Percentiles rank a stretch among this genome's conserved stretches.
Conservation (phyloP, 2,113 vertebrate species). For the Siniperca chuatsi region DNA sequence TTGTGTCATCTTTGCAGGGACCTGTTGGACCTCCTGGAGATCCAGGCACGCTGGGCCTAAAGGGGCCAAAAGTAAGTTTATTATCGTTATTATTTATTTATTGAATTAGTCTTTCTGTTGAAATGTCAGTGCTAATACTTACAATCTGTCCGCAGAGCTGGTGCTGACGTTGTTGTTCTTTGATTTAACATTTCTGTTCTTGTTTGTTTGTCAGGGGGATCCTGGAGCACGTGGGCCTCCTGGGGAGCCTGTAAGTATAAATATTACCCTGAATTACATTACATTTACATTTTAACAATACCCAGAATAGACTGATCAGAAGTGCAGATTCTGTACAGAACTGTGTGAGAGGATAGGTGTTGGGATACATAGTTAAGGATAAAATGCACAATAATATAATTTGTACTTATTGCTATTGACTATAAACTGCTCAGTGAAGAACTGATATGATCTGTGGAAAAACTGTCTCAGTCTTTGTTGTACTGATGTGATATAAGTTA, state of each 20-base stretch:
- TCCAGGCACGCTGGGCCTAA: constrained; percentile 83
- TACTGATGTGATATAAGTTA: too few species aligned
- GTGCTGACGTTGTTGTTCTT: not conserved
- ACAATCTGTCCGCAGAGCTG: not conserved
- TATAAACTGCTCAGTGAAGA: not conserved
- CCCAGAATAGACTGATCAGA: not conserved
- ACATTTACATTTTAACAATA: not conserved
- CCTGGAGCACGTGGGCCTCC: constrained; percentile 86
- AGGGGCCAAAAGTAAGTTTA: constrained; percentile 90
- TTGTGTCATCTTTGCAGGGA: constrained; percentile 83
- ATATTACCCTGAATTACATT: not conserved
- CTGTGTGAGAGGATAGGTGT: not conserved
- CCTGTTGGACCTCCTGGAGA: constrained; percentile 91
- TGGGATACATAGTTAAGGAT: not conserved
- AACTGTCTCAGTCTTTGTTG: not conserved
- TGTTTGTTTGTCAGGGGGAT: constrained; percentile 86
- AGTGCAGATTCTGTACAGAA: not conserved
- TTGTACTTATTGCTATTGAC: not conserved
- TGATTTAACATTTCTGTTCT: not conserved
- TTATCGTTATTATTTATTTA: not conserved
- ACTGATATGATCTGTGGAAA: not conserved
- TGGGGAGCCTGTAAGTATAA: constrained; percentile 90
- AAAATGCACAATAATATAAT: not conserved
- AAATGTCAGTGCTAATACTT: not conserved
- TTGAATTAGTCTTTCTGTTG: not conserved